Conservation (phyloP, 2,888 invertebrate genomes). For the Panorpa germanica region DNA sequence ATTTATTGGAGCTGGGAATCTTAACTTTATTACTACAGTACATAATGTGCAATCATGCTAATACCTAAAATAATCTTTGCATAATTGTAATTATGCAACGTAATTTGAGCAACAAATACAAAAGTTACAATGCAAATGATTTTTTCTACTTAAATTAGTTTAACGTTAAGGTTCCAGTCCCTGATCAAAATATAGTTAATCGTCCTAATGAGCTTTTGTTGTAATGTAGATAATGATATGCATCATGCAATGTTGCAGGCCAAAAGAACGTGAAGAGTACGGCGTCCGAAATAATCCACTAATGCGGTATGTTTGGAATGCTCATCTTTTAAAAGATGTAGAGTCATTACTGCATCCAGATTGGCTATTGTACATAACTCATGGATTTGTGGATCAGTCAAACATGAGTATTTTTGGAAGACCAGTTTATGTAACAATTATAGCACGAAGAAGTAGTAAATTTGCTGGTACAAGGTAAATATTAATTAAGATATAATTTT, state of each 20-base stretch:
- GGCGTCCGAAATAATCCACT: conserved; percentile 58
- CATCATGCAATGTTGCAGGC: too few species aligned
- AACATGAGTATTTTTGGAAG: conserved; percentile 82
- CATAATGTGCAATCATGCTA: too few species aligned
- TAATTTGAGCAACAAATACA: neutral
- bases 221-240: too few species aligned
- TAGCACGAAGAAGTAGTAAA: conserved; percentile 80
- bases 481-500: too few species aligned
- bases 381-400: conserved; percentile 86
- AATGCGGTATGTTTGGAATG: conserved; percentile 91
- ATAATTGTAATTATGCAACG: too few species aligned
- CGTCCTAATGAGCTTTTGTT: neutral
- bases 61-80: too few species aligned
- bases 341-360: conserved; percentile 67
- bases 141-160: conserved; percentile 19
- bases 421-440: conserved; percentile 70
- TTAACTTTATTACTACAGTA: too few species aligned
- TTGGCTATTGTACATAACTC: conserved; percentile 87
- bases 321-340: conserved; percentile 62
- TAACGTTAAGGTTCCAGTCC: too few species aligned
- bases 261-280: conserved; percentile 33
- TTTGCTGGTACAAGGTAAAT: conserved; percentile 96
- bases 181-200: too few species aligned
- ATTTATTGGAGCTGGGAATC: too few species aligned
- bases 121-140: neutral